Conservation (phyloP, 2,888 invertebrate genomes). For the Caenorhabditis sp. region DNA sequence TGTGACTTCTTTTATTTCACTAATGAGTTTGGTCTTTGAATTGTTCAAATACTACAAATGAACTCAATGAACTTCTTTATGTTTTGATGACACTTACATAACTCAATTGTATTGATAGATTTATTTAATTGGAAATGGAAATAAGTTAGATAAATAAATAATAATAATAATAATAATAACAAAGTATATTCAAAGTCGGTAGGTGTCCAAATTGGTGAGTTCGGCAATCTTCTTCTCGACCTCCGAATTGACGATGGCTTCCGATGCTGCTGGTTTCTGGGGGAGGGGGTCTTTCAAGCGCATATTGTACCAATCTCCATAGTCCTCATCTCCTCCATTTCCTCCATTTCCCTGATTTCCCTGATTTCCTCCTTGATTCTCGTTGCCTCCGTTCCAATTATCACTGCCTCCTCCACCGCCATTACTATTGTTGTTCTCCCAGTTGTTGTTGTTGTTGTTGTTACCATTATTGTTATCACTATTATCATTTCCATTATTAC, state of each 20-base stretch:
- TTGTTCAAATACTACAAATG: too few species aligned
- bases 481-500: slow-evolving; percentile 15
- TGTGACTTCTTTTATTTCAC: too few species aligned
- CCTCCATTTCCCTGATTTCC: slow-evolving; percentile 19
- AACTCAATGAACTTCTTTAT: too few species aligned
- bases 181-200: slow-evolving; percentile 9
- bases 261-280: background rate
- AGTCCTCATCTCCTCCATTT: slow-evolving; percentile 45
- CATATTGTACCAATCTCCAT: slow-evolving; percentile 47
- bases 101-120: background rate
- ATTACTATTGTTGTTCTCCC: slow-evolving; percentile 27
- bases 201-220: slow-evolving; percentile 44
- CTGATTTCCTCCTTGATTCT: slow-evolving; percentile 9
- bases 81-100: too few species aligned
- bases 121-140: background rate
- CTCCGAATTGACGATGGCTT: slow-evolving; percentile 7
- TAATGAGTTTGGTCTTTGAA: too few species aligned
- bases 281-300: slow-evolving; percentile 39
- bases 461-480: background rate
- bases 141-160: slow-evolving; percentile 14
- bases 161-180: slow-evolving; percentile 1
- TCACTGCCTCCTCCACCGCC: too few species aligned
- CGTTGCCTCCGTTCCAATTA: slow-evolving; percentile 9
- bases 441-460: slow-evolving; percentile 16
- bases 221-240: slow-evolving; percentile 46